Evolutionary conservation across 1,140 invertebrate species (phyloP), one percentile per base, ranked within the genome.

Genomic region (Temnothorax nylanderi): DNA sequence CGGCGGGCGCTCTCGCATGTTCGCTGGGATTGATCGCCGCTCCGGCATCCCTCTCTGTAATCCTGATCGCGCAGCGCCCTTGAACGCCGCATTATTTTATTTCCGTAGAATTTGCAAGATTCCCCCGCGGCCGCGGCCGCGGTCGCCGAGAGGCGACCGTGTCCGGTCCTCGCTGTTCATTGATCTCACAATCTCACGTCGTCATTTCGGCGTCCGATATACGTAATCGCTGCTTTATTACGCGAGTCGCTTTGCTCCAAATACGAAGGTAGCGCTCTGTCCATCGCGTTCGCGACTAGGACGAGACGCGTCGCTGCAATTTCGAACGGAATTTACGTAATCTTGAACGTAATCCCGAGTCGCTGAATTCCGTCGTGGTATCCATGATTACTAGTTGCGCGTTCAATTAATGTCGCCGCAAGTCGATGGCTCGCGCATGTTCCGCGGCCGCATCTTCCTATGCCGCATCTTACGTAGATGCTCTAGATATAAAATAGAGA

Each of bases 11-110:
- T 64, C 34, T 62, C 82, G 67, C 37, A 18, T 34, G 13, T 49
- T 80, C 76, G 67, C 69, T 67, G 34, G 54, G 44, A 84, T 84
- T 78, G 82, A 85, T 78, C 78, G 65, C 13, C 47, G 49, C 5
- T 75, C 80, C 26, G 81, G 54, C 65, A 32, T 69, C 64, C 4
- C n/a, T 1, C 41, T 47, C 41, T 47, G 41, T 26, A 26, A 64
- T 64, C 32, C 16, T 64, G 37, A 69, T 69, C 65, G 65, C 65
- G 41, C 41, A 8, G 41, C 13, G 41, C 65, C n/a, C 21, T 49
- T 32, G 1, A 69, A 69, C 1, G 65, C 34, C 11, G n/a, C 41
- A 26, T 44, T 44, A 26, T 44, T 44, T 47, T 26, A 47, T 81
- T 72, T 72, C 21, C 51, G 4, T 5, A 7, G 1, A 37, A 26